Percentiles rank a stretch among this genome's conserved stretches.
Evolutionary conservation across 2,113 vertebrate genomes (phyloP).

Genomic region (Gavia stellata): DNA sequence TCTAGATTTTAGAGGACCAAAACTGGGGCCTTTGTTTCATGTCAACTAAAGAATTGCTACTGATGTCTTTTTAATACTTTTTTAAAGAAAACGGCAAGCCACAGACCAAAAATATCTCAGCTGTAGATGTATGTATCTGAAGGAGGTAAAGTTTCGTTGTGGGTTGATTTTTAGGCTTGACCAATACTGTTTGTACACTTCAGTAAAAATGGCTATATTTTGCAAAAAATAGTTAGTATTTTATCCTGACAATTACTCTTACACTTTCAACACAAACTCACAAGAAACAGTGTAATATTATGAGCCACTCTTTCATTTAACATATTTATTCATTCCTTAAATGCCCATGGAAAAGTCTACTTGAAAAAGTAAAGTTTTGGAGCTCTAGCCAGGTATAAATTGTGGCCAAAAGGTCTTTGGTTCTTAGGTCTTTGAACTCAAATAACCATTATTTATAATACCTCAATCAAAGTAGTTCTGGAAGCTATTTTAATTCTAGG

Average conservation of each 20-base stretch:
- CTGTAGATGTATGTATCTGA: background rate
- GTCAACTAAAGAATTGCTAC: background rate
- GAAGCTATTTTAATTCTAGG: background rate
- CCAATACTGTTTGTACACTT: background rate
- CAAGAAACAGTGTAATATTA: background rate
- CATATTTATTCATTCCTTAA: background rate
- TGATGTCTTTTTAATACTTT: background rate
- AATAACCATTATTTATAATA: background rate
- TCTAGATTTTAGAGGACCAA: background rate
- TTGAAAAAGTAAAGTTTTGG: background rate
- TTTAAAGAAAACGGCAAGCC: background rate
- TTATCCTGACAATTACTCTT: background rate
- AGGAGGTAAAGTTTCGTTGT: background rate
- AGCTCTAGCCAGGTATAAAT: background rate
- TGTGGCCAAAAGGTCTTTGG: background rate
- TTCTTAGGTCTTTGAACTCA: background rate
- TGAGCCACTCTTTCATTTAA: background rate
- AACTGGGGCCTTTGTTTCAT: accelerated
- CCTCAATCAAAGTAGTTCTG: background rate
- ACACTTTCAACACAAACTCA: background rate
- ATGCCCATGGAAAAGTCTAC: background rate
- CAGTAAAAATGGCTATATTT: background rate
- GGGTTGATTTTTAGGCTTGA: background rate
- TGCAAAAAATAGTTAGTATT: background rate
- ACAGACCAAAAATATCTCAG: background rate